Base-by-base conservation (phyloP, 2,113 vertebrate genomes). In the Nothobranchius kuhntae region DNA sequence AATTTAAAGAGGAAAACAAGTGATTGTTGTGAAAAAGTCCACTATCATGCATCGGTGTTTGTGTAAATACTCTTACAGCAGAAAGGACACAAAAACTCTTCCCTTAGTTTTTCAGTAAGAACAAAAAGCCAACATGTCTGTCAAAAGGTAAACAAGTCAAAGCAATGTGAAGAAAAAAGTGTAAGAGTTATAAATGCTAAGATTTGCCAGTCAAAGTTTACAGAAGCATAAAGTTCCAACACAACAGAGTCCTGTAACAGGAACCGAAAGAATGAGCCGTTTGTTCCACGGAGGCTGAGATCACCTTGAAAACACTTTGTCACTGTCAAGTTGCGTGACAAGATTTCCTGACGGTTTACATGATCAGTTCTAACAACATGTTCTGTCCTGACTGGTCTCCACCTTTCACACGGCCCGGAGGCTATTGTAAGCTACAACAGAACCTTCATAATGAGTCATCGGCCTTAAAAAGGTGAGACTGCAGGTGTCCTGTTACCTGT, bases 401-500 rank as follows among this genome's bases (percentile, higher is more conserved):
- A 46, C 44, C 4, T 24, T 59, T 56, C 17, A n/a, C 2, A 26
- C 52, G 15, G 35, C 55, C 73, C 54, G 50, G 8, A 64, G 57
- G 51, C 35, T 38, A 47, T 9, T 13, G 35, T 21, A 50, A 73
- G 40, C 47, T 40, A 46, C 40, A 30, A 47, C 50, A 45, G 14
- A 68, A 35, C n/a, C 26, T 65, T 21, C 36, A 46, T 61, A 9
- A 50, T 13, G 44, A 61, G 26, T 71, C 60, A 67, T 35, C 13
- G 4, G 21, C 9, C 38, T n/a, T 56, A 65, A 51, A 50, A 71
- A 62, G 50, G 66, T 53, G 59, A 9, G 13, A 59, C 57, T 30
- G 9, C 3, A 15, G 15, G 46, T 77, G 42, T 84, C 36, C 6
- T 5, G 53, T 84, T 91, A 95, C 97, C 93, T 99, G 98, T 60